These are phyloP conservation scores for Platysternon megacephalum DNA, from an alignment of 2,113 vertebrate species.

Conservation along the genomic window DNA sequence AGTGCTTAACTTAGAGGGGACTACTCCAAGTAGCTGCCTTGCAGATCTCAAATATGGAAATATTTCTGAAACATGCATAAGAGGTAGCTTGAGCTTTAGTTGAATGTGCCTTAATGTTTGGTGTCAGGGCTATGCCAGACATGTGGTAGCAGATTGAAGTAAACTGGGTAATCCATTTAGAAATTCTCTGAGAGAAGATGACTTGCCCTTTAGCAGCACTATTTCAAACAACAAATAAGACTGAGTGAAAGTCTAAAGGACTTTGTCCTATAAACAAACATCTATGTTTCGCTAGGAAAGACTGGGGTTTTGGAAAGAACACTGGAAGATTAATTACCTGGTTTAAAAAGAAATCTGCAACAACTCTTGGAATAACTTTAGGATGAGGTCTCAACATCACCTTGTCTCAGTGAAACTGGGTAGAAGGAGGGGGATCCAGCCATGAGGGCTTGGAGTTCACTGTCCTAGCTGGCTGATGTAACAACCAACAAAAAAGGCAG, in stretches of 20 bases:
- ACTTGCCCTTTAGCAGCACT: not conserved
- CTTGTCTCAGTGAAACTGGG: not conserved
- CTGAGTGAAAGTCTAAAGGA: not conserved
- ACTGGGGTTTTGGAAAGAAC: not conserved
- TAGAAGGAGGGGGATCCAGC: not conserved
- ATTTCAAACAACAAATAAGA: not conserved
- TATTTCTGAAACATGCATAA: not conserved
- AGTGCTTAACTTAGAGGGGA: not conserved
- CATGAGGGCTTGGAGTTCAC: not conserved
- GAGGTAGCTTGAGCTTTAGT: not conserved
- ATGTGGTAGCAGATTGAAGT: not conserved
- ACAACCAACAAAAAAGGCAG: not conserved
- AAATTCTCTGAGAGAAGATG: not conserved
- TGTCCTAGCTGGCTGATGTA: not conserved
- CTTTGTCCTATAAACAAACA: not conserved
- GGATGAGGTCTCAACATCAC: not conserved
- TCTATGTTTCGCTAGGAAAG: not conserved
- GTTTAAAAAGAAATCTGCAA: not conserved
- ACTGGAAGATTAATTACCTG: not conserved
- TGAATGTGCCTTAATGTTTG: not conserved
- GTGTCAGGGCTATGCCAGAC: not conserved
- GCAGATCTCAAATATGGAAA: not conserved
- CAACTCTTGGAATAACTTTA: not conserved
- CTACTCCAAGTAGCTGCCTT: not conserved
- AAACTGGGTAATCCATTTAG: not conserved